Base-by-base conservation (phyloP, 2,888 invertebrate genomes). In the Rhogogaster chlorosoma region DNA sequence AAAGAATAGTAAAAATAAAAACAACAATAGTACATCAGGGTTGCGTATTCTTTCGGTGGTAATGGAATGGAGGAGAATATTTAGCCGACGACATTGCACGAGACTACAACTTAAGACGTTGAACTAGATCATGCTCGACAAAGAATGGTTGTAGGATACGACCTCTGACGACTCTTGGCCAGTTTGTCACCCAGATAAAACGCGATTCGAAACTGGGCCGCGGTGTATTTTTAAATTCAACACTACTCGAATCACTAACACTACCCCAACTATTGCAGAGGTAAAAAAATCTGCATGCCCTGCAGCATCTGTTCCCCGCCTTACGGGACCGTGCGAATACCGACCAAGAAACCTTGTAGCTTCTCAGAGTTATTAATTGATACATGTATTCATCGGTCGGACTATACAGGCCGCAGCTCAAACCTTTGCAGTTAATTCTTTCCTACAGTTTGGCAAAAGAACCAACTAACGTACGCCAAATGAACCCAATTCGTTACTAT, bases 171-270 rank as follows among this genome's bases (percentile, higher is more conserved):
- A 70, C 82, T 70, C 57, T 80, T 64, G 42, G 84, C 71, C 77
- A 83, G 88, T 87, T 87, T 86, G 87, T 88, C 88, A 87, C 87
- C 86, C 88, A 89, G 88, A 88, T 88, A 88, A 86, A 87, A 84
- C 80, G 26, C 86, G 64, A 5, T 5, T 0, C 7, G 83, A 83
- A 83, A 83, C 83, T 83, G 83, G 83, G 83, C 7, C 83, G 83
- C 45, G 83, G n/a, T 42, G 38, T 83, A 83, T 83, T 83, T 83
- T 83, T 83, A 83, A 83, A 83, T 83, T 70, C 29, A 61, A 80
- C 32, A 83, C 64, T 64, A 32, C 83, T 67, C 45, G 26, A 10
- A 67, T 49, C 83, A 67, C 67, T 36, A 67, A 67, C 67, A 29
- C 18, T 12, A 67, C 15, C 64, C 22, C 22, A 45, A 26, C 67